phyloP scores from a whole-genome alignment of 2,113 vertebrate genomes.

The Cephalopterus ornatus region DNA sequence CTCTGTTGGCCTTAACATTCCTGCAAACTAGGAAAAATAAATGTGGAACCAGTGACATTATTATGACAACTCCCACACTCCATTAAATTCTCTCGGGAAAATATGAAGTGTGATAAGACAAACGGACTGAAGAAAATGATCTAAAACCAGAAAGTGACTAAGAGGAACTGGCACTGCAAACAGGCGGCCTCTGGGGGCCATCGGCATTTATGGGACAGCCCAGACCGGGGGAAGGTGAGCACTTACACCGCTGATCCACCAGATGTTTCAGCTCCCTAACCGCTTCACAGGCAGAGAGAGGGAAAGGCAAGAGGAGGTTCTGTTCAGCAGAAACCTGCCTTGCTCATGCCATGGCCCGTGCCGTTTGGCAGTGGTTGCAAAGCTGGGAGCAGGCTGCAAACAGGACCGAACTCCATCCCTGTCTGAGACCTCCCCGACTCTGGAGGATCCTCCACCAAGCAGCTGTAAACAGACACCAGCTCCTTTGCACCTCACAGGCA shows the following conservation, averaged over 20 bases:
- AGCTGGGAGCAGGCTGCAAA: neutral
- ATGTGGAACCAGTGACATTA: neutral
- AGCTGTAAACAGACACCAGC: neutral
- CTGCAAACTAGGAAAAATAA: constrained; percentile 44
- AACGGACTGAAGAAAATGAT: neutral
- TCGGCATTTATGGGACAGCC: fast-evolving
- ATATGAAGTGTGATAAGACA: neutral
- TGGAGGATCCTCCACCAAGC: neutral
- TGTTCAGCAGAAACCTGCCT: neutral
- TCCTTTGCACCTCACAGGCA: neutral
- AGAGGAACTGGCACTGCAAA: neutral
- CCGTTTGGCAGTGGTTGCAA: neutral
- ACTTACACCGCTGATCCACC: fast-evolving
- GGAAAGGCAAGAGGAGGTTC: neutral
- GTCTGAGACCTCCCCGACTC: neutral
- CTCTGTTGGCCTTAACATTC: neutral
- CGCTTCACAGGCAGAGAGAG: fast-evolving
- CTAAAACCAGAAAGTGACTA: neutral
- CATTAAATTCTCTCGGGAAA: constrained; percentile 39
- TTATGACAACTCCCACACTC: constrained; percentile 26
- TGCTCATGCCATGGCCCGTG: no score
- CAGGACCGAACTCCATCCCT: neutral
- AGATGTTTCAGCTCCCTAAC: neutral
- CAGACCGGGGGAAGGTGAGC: fast-evolving
- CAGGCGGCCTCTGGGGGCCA: neutral